Evolutionary conservation across 2,797 vertebrate species (phyloP).

Genomic region (Hippopotamyrus pictus): DNA sequence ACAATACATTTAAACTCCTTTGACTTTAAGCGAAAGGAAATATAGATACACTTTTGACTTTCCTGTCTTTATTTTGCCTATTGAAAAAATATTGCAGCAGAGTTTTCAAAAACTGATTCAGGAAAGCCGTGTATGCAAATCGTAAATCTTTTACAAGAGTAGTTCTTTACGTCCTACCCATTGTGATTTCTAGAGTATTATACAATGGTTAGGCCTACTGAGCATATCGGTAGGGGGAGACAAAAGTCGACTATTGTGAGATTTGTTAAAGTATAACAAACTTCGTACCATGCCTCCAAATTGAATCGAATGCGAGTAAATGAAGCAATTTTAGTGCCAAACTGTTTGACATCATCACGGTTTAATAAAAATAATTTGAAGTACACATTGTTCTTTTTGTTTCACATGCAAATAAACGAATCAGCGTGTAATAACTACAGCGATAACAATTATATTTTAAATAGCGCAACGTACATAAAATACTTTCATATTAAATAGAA

Average conservation of each 20-base stretch:
- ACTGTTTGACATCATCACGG: neutral
- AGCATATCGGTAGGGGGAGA: slow-evolving; percentile 8
- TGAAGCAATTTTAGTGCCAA: neutral
- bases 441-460: neutral
- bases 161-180: neutral
- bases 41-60: neutral
- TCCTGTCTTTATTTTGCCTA: neutral
- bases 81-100: neutral
- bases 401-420: neutral
- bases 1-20: neutral
- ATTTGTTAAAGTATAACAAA: neutral
- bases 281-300: neutral
- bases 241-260: neutral
- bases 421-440: neutral
- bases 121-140: neutral
- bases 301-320: neutral
- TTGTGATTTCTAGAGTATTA: neutral
- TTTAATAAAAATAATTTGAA: neutral
- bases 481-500: neutral
- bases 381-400: neutral
- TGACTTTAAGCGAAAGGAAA: neutral
- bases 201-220: neutral
- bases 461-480: neutral
- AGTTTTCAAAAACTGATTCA: neutral
- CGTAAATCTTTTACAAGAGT: neutral